phyloP scores from a whole-genome alignment of 1,140 invertebrate species.

The Bradysia coprophila region DNA sequence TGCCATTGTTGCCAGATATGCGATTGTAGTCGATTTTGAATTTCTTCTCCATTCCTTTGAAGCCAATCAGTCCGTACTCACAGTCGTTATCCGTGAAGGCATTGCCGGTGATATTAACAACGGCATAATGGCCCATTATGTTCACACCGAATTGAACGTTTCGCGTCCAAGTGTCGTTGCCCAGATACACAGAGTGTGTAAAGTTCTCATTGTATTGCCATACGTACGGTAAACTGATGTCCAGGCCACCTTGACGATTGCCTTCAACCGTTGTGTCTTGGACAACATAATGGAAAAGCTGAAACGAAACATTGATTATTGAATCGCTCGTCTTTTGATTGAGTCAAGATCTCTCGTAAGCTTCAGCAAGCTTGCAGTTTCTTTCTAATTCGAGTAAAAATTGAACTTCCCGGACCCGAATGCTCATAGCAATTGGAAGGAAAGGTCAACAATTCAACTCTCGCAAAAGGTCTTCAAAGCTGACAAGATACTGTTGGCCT shows the following conservation, averaged over 20 bases:
- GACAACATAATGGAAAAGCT: slow-evolving; percentile 83
- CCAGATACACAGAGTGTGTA: slow-evolving; percentile 71
- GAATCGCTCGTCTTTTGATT: no score
- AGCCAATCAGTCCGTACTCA: slow-evolving; percentile 57
- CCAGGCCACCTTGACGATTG: slow-evolving; percentile 67
- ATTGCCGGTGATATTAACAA: slow-evolving; percentile 67
- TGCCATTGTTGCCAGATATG: slow-evolving; percentile 65
- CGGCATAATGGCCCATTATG: slow-evolving; percentile 82
- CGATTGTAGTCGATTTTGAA: slow-evolving; percentile 60
- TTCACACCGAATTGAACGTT: slow-evolving; percentile 74
- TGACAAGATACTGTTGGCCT: no score
- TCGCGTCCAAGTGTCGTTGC: slow-evolving; percentile 68
- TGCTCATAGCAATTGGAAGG: no score
- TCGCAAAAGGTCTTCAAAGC: no score
- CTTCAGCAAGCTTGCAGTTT: no score
- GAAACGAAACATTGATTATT: no score
- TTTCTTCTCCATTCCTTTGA: slow-evolving; percentile 94
- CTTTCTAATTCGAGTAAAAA: no score
- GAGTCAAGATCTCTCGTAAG: no score
- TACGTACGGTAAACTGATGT: slow-evolving; percentile 74
- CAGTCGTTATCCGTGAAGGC: slow-evolving; percentile 74
- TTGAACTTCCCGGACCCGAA: no score
- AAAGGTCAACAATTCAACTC: no score
- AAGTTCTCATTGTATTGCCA: slow-evolving; percentile 92
- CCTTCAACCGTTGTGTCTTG: slow-evolving; percentile 74